phyloP scores from a whole-genome alignment of 1,140 invertebrate species.

The Solenopsis fugax region DNA sequence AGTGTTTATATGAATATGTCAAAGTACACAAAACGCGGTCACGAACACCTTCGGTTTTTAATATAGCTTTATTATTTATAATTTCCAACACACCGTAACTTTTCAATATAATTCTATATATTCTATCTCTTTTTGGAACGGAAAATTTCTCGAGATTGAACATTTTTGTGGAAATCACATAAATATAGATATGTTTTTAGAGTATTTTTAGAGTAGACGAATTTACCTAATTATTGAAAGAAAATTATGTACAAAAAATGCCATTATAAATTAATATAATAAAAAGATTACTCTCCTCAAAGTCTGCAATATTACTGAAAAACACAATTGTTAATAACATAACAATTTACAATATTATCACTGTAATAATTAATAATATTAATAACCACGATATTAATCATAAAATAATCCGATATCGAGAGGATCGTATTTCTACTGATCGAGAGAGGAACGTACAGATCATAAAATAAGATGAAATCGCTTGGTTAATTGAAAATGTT shows the following conservation, averaged over 20 bases:
- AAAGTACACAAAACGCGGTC: background rate
- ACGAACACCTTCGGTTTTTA: too few relatives aligned
- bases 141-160: too few relatives aligned
- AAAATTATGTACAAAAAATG: too few relatives aligned
- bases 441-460: background rate
- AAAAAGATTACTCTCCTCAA: background rate
- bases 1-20: background rate
- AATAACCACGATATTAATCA: background rate
- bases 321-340: background rate
- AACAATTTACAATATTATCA: background rate
- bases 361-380: background rate
- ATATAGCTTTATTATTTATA: too few relatives aligned
- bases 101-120: too few relatives aligned
- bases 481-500: slow-evolving; percentile 46
- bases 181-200: too few relatives aligned
- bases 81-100: too few relatives aligned
- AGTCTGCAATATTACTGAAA: background rate
- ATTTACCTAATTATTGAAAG: too few relatives aligned
- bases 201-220: too few relatives aligned
- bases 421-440: background rate
- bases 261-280: background rate
- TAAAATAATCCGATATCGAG: slow-evolving; percentile 4
- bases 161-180: too few relatives aligned
- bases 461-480: slow-evolving; percentile 1
- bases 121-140: too few relatives aligned